phyloP scores from a whole-genome alignment of 2,113 vertebrate genomes.

The Hydrolagus affinis region DNA sequence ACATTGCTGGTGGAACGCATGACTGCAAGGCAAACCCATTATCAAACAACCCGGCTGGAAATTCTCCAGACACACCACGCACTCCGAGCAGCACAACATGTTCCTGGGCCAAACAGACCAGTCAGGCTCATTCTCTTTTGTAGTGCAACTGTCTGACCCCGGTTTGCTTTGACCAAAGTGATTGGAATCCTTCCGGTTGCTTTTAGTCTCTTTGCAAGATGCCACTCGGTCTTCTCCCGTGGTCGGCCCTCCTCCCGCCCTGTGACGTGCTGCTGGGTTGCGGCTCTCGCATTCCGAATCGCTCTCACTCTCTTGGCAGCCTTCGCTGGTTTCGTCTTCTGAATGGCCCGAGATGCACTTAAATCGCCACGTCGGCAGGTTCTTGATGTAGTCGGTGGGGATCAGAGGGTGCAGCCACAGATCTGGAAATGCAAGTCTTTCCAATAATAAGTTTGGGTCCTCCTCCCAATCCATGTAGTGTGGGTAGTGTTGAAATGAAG shows the following conservation, averaged over 20 bases:
- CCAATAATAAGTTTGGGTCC: conserved; percentile 76
- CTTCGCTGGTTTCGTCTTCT: conserved; percentile 49
- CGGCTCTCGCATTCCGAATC: conserved; percentile 58
- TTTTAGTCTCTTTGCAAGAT: conserved; percentile 40
- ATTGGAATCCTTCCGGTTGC: conserved; percentile 36
- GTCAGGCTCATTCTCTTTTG: conserved; percentile 54
- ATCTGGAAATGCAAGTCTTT: conserved; percentile 84
- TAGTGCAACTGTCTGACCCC: conserved; percentile 35
- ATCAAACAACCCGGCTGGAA: conserved; percentile 71
- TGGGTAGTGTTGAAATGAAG: conserved; percentile 82
- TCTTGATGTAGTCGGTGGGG: conserved; percentile 86
- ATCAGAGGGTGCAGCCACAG: conserved; percentile 91
- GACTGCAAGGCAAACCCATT: conserved; percentile 85
- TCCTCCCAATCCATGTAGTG: conserved; percentile 89
- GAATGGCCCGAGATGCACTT: conserved; percentile 42
- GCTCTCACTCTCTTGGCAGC: conserved; percentile 55
- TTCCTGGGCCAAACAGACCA: conserved; percentile 72
- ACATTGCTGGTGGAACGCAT: conserved; percentile 93
- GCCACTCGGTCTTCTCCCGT: neutral
- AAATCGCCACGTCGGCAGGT: conserved; percentile 80
- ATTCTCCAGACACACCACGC: conserved; percentile 93
- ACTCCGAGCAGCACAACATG: conserved; percentile 80
- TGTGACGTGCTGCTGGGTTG: neutral
- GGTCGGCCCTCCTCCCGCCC: conserved; percentile 30
- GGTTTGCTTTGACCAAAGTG: conserved; percentile 30